Evolutionary conservation across 2,113 vertebrate species (phyloP).

Genomic region (Labeo rohita): DNA sequence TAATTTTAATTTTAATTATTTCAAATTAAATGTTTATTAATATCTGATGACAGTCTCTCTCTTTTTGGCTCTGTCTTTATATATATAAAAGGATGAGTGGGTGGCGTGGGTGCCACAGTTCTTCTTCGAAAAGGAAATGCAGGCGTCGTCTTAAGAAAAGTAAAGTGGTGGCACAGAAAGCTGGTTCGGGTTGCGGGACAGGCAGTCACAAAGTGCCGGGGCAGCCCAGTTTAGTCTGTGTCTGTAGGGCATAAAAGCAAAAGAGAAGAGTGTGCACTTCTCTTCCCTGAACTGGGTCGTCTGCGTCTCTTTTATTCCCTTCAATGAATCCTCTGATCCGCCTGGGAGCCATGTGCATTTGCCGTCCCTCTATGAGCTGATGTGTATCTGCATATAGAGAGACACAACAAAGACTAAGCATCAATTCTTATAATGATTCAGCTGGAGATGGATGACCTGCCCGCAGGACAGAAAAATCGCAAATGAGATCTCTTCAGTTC

Average conservation of each 20-base stretch:
- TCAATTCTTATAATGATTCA: slow-evolving; percentile 39
- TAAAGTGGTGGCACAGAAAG: neutral
- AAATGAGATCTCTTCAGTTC: slow-evolving; percentile 19
- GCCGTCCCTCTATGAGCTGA: neutral
- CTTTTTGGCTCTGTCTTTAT: neutral
- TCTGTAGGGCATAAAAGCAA: slow-evolving; percentile 15
- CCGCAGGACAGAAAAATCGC: neutral
- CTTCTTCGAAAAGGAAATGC: neutral
- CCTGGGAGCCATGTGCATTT: slow-evolving; percentile 8
- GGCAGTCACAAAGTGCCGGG: neutral
- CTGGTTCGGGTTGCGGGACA: neutral
- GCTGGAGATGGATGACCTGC: slow-evolving; percentile 35
- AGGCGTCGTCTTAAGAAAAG: neutral
- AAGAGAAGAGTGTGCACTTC: slow-evolving; percentile 33
- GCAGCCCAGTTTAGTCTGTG: slow-evolving; percentile 11
- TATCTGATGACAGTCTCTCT: neutral
- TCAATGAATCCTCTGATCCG: slow-evolving; percentile 2
- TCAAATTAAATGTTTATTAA: too few relatives aligned
- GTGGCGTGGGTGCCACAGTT: neutral
- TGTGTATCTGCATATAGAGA: neutral
- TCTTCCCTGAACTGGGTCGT: neutral
- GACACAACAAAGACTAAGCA: slow-evolving; percentile 19
- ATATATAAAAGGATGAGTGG: neutral
- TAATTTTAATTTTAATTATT: too few relatives aligned
- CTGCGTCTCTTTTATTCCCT: neutral